Conservation (phyloP, 2,888 invertebrate species). For the Tipula helvola region DNA sequence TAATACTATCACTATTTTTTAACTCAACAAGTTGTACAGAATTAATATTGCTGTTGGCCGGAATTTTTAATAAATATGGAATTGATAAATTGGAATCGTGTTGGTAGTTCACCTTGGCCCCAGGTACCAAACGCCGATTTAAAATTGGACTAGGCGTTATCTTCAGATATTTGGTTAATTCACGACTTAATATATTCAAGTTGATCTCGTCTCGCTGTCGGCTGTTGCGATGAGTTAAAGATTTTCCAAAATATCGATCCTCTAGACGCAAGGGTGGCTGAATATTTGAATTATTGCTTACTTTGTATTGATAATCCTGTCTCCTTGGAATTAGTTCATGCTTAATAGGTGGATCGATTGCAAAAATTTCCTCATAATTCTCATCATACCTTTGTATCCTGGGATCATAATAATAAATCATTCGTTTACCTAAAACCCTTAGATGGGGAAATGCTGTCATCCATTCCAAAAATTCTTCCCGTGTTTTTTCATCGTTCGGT, state of each 20-base stretch:
- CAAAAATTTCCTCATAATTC: slow-evolving; percentile 14
- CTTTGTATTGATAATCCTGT: background rate
- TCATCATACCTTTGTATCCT: background rate
- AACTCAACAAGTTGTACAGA: background rate
- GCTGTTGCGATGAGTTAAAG: background rate
- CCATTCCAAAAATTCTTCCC: slow-evolving; percentile 32
- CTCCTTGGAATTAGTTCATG: background rate
- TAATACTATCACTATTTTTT: background rate
- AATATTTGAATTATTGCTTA: background rate
- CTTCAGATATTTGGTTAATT: background rate
- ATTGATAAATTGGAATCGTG: background rate
- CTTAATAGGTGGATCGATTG: slow-evolving; percentile 12
- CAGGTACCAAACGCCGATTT: background rate
- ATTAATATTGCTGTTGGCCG: background rate
- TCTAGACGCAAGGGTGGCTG: background rate
- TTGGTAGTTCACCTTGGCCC: background rate
- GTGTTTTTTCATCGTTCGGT: slow-evolving; percentile 24
- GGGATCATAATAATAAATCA: background rate
- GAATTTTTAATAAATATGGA: slow-evolving; percentile 6
- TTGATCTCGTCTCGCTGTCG: background rate
- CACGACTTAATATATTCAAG: background rate
- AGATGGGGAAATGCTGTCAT: slow-evolving; percentile 28
- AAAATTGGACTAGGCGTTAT: background rate
- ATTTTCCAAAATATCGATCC: background rate
- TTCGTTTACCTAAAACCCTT: slow-evolving; percentile 13